A percentile compares a stretch with the other conserved stretches of the same genome.
Conservation (phyloP, 2,113 vertebrate species). For the Penelope pileata region DNA sequence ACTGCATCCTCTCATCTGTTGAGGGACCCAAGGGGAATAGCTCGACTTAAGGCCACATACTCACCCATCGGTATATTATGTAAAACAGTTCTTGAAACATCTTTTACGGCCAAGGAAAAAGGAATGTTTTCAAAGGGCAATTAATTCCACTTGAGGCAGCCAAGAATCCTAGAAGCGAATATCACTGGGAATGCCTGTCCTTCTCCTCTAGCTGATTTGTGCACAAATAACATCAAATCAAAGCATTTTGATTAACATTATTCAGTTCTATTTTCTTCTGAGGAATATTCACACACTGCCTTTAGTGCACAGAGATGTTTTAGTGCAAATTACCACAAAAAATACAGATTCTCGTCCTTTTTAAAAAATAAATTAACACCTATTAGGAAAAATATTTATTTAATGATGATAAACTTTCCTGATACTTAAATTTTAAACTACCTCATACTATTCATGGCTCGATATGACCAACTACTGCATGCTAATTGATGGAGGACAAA, state of each 20-base stretch:
- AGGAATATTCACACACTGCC: not conserved
- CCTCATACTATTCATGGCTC: not conserved
- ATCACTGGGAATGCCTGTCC: not conserved
- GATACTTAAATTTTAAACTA: not conserved
- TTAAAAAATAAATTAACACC: too few relatives aligned
- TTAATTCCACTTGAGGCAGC: not conserved
- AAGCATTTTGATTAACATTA: not conserved
- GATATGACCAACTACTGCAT: not conserved
- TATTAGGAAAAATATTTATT: not conserved
- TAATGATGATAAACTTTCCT: not conserved
- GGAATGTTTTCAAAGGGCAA: not conserved
- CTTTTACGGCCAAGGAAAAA: not conserved
- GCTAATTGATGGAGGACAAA: not conserved
- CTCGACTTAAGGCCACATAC: not conserved
- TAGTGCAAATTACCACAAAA: not conserved
- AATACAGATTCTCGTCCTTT: accelerated
- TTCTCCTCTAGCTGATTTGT: not conserved
- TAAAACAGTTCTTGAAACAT: not conserved
- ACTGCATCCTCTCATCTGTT: not conserved
- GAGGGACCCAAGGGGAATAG: not conserved
- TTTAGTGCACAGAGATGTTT: not conserved
- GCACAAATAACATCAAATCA: not conserved
- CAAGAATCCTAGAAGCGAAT: not conserved
- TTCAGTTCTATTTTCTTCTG: not conserved
- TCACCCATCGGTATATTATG: not conserved